phyloP scores from a whole-genome alignment of 2,888 invertebrate genomes.

The Scelioninae gen. 1 region DNA sequence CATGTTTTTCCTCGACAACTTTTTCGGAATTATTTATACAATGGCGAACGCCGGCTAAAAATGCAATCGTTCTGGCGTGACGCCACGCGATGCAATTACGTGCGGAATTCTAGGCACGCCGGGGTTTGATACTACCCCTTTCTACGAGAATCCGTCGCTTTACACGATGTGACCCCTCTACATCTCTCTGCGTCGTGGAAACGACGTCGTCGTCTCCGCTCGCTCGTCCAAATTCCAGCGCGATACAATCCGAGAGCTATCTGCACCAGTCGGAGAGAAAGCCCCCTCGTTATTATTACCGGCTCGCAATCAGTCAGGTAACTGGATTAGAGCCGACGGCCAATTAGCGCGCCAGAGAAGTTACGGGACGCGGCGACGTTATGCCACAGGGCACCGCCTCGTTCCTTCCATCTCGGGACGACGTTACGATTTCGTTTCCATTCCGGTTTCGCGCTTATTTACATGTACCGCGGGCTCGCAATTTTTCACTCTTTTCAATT shows the following conservation, averaged over 20 bases:
- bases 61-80: conserved; percentile 79
- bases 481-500: conserved; percentile 57
- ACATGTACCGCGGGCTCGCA: conserved; percentile 43
- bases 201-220: conserved; percentile 35
- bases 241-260: conserved; percentile 57
- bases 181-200: conserved; percentile 45
- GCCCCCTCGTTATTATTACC: conserved; percentile 74
- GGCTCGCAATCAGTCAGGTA: conserved; percentile 78
- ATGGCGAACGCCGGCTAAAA: conserved; percentile 66
- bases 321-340: conserved; percentile 78
- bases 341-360: conserved; percentile 73
- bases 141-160: conserved; percentile 60
- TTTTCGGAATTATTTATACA: conserved; percentile 63
- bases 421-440: conserved; percentile 1
- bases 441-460: conserved; percentile 41
- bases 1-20: not conserved
- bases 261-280: conserved; percentile 17
- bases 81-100: conserved; percentile 82
- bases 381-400: conserved; percentile 12
- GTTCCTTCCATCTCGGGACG: conserved; percentile 4
- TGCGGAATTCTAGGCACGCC: conserved; percentile 81
- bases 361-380: conserved; percentile 44
- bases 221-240: conserved; percentile 74
- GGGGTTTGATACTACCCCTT: conserved; percentile 77
- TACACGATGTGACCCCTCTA: conserved; percentile 63